These are phyloP conservation scores for Genyomyrus donnyi DNA, from an alignment of 2,113 vertebrate genomes.

Conservation along the genomic window DNA sequence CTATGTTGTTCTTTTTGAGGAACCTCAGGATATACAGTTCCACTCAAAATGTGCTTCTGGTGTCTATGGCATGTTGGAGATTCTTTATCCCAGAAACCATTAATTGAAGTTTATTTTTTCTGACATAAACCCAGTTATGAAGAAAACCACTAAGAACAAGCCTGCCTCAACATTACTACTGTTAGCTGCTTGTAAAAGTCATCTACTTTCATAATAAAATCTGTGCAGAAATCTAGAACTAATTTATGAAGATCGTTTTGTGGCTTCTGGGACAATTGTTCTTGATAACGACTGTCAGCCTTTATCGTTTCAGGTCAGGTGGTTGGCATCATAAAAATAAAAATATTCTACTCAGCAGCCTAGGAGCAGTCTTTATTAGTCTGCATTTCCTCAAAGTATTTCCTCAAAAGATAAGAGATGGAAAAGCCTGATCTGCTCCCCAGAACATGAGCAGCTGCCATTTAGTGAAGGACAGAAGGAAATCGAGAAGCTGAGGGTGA, in stretches of 20 bases:
- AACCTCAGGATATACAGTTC: not conserved
- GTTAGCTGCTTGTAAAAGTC: not conserved
- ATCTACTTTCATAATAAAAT: not conserved
- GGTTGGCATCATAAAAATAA: too few relatives aligned
- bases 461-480: too few relatives aligned
- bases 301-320: too few relatives aligned
- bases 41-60: not conserved
- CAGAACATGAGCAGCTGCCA: too few relatives aligned
- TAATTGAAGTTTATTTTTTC: not conserved
- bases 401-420: too few relatives aligned
- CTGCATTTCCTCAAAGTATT: too few relatives aligned
- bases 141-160: not conserved
- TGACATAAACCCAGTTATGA: not conserved
- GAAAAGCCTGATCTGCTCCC: too few relatives aligned
- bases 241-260: not conserved
- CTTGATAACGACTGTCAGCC: too few relatives aligned
- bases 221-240: not conserved
- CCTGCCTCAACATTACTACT: not conserved
- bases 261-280: not conserved
- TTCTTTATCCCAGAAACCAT: not conserved
- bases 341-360: too few relatives aligned
- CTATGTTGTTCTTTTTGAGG: too few relatives aligned
- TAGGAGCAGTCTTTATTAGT: too few relatives aligned
- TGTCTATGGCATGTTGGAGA: not conserved
- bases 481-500: too few relatives aligned